Evolutionary conservation across 2,888 invertebrate genomes (phyloP).

Genomic region (Epicampocera succincta): DNA sequence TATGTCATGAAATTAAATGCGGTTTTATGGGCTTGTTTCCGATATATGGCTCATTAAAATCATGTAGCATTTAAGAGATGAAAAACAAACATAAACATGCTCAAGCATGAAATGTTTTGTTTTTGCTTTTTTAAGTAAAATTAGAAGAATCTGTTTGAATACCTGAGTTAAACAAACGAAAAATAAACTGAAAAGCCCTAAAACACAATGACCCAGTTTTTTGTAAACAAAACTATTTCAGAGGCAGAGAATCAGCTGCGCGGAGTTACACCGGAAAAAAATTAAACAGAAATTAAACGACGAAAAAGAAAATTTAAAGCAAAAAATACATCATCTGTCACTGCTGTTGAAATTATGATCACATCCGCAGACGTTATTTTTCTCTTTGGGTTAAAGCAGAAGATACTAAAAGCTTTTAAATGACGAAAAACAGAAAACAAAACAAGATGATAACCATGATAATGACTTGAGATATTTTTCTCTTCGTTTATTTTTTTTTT

Average conservation of each 20-base stretch:
- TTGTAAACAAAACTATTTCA: neutral
- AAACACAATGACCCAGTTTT: conserved; percentile 4
- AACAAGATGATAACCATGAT: conserved; percentile 32
- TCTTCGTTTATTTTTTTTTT: neutral
- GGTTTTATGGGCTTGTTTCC: conserved; percentile 48
- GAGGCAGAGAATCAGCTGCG: conserved; percentile 9
- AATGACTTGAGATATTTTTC: conserved; percentile 48
- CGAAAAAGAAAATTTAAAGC: conserved; percentile 5
- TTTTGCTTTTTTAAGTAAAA: conserved; percentile 5
- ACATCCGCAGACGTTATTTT: conserved; percentile 21
- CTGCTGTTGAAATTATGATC: conserved; percentile 25
- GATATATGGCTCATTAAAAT: conserved; percentile 54
- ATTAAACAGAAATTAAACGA: conserved; percentile 22
- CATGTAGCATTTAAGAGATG: conserved; percentile 23
- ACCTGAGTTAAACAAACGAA: neutral
- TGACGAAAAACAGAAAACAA: neutral
- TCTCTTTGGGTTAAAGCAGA: neutral
- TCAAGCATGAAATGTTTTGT: neutral
- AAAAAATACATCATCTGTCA: conserved; percentile 27
- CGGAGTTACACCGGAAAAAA: conserved; percentile 17
- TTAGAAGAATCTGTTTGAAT: neutral
- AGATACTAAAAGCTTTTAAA: conserved; percentile 14
- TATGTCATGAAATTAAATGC: conserved; percentile 47
- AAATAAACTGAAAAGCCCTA: conserved; percentile 7
- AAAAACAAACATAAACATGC: neutral